Evolutionary conservation across 2,113 vertebrate species (phyloP), one percentile per base, ranked within the genome.

Genomic region (Corythoichthys intestinalis): DNA sequence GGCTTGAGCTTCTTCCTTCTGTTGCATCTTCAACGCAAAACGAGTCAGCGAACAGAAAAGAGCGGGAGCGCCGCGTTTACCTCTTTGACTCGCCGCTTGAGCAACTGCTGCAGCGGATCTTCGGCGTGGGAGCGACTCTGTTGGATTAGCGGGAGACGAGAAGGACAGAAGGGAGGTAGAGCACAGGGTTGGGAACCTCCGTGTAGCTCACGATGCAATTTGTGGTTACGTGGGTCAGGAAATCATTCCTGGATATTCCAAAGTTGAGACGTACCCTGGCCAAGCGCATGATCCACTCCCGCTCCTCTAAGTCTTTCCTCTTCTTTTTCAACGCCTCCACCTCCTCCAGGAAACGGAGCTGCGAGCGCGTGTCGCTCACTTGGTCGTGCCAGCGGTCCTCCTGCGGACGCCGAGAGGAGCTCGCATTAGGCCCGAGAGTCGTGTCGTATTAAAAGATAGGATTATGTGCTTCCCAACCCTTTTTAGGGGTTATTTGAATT

Each of bases 71-170:
- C 6, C 47, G 39, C 48, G 49, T 14, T 15, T 62, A 92, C 90
- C 89, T 92, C 95, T 94, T 95, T 99, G 8, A 94, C 96, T 86
- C 91, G 95, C 88, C 98, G 97, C 90, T 94, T 97, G 73, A 99
- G 92, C 85, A 91, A 91, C 88, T 95, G 91, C 75, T 93, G 94
- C 74, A 95, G 94, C 65, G 95, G 94, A 87, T 98, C 94, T 76
- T 96, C 96, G 71, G 91, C 91, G 90, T 93, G 94, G 47, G 91
- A 92, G 82, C 95, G 96, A 72, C 94, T 95, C 97, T 99, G 87
- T 81, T 35, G 66, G 20, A 28, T 28, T 28, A 28, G 14, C 34
- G 69, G 90, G 83, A 86, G 70, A 82, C 28, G 78, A 34, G 63
- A 4, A 35, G n/a, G n/a, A 6, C 20, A 7, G 28, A 56, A 4